Evolutionary conservation across 2,113 vertebrate species (phyloP).

Genomic region (Cinclus mexicanus): DNA sequence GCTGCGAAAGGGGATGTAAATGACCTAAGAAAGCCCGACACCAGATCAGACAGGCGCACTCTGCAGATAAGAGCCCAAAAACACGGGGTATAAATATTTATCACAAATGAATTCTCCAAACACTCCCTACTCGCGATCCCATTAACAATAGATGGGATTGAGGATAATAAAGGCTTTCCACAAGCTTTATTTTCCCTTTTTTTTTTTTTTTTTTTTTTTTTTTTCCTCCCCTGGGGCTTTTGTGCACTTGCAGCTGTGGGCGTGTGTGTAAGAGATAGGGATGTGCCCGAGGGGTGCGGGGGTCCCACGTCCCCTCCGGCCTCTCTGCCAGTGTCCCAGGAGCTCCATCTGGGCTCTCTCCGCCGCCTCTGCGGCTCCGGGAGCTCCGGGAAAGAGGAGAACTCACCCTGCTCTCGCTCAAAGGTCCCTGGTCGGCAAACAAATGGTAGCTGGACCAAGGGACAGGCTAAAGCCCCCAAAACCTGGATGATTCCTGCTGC

Average conservation of each 20-base stretch:
- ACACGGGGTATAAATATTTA: slow-evolving; percentile 69
- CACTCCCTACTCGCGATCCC: neutral
- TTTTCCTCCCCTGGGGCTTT: neutral
- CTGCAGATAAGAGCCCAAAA: slow-evolving; percentile 61
- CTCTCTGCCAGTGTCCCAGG: neutral
- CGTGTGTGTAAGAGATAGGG: neutral
- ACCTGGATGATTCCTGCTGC: neutral
- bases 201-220: rapidly evolving
- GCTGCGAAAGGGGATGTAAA: slow-evolving; percentile 50
- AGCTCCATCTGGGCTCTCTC: neutral
- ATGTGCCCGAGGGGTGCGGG: rapidly evolving
- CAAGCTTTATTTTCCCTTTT: neutral
- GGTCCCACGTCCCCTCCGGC: rapidly evolving
- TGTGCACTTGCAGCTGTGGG: neutral
- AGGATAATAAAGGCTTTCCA: slow-evolving; percentile 38
- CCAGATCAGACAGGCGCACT: slow-evolving; percentile 56
- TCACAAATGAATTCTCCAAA: slow-evolving; percentile 44
- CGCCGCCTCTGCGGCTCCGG: rapidly evolving
- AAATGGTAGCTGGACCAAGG: neutral
- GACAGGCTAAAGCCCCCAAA: neutral
- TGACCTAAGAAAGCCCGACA: slow-evolving; percentile 52
- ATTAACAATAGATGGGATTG: slow-evolving; percentile 50
- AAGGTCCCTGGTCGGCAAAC: neutral
- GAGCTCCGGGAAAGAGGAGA: neutral
- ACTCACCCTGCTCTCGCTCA: neutral